Percentiles rank a stretch among this genome's conserved stretches.
Conservation (phyloP, 2,797 vertebrate genomes). For the Cyprinodon diabolis region DNA sequence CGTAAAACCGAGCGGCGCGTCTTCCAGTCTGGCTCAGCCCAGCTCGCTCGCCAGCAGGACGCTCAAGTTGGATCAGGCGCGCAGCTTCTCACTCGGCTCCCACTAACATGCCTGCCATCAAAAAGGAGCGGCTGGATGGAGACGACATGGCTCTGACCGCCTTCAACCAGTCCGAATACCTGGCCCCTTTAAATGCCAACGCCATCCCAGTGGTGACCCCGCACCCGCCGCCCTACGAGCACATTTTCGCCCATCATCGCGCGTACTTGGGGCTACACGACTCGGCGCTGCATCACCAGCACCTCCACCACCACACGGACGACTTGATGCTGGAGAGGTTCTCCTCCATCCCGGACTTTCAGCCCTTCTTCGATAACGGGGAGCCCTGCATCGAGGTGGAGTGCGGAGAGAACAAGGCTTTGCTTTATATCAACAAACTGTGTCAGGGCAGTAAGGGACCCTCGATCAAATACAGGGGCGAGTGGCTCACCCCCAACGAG, state of each 20-base stretch:
- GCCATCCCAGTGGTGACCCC: conserved; percentile 91
- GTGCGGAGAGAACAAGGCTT: conserved; percentile 96
- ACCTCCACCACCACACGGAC: conserved; percentile 87
- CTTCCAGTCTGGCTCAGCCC: conserved; percentile 79
- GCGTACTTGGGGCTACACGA: conserved; percentile 89
- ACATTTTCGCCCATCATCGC: conserved; percentile 89
- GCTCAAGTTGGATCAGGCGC: conserved; percentile 77
- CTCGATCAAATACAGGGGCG: conserved; percentile 95
- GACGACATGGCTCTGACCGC: conserved; percentile 93
- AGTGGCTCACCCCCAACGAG: conserved; percentile 99
- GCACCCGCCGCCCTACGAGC: conserved; percentile 89
- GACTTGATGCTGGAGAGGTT: conserved; percentile 94
- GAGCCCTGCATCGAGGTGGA: conserved; percentile 99
- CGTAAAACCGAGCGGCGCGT: conserved; percentile 81
- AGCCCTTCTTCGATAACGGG: conserved; percentile 95
- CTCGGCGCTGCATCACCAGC: conserved; percentile 84
- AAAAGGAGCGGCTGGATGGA: conserved; percentile 93
- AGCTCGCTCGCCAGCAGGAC: conserved; percentile 74
- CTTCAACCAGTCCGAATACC: conserved; percentile 91
- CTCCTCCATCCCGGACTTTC: conserved; percentile 93
- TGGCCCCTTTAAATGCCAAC: conserved; percentile 89
- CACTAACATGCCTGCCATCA: conserved; percentile 94
- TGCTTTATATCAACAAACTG: conserved; percentile 96
- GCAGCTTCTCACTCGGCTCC: conserved; percentile 77
- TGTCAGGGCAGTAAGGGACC: conserved; percentile 98